These are phyloP conservation scores for Oceanodroma leucorhoa DNA, from an alignment of 2,797 vertebrate species.

Conservation along the genomic window DNA sequence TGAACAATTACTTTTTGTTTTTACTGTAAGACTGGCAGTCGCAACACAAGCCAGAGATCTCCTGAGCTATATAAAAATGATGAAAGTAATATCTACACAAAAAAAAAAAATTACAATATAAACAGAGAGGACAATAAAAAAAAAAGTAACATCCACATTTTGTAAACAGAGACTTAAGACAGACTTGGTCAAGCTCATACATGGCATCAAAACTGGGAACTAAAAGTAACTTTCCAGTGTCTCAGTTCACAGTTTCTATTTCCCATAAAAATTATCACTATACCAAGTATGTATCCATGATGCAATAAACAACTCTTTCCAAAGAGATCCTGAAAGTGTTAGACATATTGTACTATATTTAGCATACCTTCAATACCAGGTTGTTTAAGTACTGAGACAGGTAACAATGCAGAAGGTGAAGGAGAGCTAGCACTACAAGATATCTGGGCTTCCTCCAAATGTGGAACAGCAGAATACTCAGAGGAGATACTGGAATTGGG, in stretches of 20 bases:
- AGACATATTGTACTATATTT: neutral
- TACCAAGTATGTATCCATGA: neutral
- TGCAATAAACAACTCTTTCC: neutral
- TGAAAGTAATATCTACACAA: neutral
- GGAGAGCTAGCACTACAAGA: constrained; percentile 79
- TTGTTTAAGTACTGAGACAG: constrained; percentile 88
- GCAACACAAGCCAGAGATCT: neutral
- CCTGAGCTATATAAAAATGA: neutral
- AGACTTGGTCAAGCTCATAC: neutral
- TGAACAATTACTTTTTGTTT: neutral
- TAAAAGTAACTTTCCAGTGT: neutral
- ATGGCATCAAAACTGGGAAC: neutral
- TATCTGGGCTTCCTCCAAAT: constrained; percentile 83
- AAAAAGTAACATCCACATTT: neutral
- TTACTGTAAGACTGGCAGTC: neutral
- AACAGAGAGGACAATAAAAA: neutral
- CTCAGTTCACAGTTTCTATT: neutral
- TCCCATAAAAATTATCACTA: neutral
- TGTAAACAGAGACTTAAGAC: neutral
- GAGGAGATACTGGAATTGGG: constrained; percentile 84
- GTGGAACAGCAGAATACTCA: constrained; percentile 81
- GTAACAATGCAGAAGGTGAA: constrained; percentile 85
- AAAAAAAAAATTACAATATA: neutral
- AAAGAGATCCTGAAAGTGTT: neutral
- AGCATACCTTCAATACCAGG: constrained; percentile 84